These are phyloP conservation scores for Berghia stephanieae DNA, from an alignment of 1,140 invertebrate species.

Conservation along the genomic window DNA sequence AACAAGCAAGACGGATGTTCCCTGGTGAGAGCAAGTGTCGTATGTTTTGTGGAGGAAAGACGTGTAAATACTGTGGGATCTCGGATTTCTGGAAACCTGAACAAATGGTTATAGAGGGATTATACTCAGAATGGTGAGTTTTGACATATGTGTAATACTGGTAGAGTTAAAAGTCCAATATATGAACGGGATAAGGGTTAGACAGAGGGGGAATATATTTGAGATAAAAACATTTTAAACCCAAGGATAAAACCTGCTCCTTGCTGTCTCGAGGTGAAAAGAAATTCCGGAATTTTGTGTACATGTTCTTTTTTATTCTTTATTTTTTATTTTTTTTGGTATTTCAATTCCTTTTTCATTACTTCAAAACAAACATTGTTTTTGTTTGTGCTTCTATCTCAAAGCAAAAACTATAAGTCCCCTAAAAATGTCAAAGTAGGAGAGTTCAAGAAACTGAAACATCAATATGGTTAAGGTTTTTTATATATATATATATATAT, in stretches of 20 bases:
- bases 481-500: too few relatives aligned
- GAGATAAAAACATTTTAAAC: too few relatives aligned
- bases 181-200: too few relatives aligned
- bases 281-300: neutral
- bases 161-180: neutral
- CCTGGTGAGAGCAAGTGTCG: slow-evolving; percentile 46
- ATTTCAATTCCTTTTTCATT: neutral
- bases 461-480: too few relatives aligned
- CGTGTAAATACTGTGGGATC: slow-evolving; percentile 84
- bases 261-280: too few relatives aligned
- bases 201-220: too few relatives aligned
- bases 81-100: slow-evolving; percentile 74
- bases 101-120: slow-evolving; percentile 78
- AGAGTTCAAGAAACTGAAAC: too few relatives aligned
- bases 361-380: neutral
- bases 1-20: slow-evolving; percentile 46
- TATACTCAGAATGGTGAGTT: slow-evolving; percentile 85
- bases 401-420: too few relatives aligned
- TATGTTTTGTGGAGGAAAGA: slow-evolving; percentile 75
- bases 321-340: neutral
- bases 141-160: neutral
- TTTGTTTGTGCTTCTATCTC: too few relatives aligned
- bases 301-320: neutral
- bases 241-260: too few relatives aligned
- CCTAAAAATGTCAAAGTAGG: too few relatives aligned